Conservation (phyloP, 2,113 vertebrate species). For the Steatornis caripensis region DNA sequence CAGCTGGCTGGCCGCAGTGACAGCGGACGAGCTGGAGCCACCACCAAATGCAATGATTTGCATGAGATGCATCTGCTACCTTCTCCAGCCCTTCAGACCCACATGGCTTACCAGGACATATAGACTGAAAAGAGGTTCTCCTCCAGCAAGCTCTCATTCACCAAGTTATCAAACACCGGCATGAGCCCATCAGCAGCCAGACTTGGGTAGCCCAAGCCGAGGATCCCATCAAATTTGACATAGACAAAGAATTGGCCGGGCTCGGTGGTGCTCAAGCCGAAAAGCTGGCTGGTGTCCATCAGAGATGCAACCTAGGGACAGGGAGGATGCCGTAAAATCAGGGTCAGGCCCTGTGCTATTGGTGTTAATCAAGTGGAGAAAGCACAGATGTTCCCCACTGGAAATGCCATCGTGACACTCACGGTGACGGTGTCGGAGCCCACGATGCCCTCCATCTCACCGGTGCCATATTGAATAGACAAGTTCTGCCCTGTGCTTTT, state of each 20-base stretch:
- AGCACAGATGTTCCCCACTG: background rate
- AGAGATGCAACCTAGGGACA: conserved; percentile 51
- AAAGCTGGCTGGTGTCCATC: conserved; percentile 43
- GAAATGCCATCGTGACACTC: background rate
- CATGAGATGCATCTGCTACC: background rate
- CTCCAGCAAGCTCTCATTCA: conserved; percentile 46
- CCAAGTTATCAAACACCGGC: conserved; percentile 67
- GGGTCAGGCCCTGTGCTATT: background rate
- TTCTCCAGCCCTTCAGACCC: background rate
- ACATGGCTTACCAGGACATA: conserved; percentile 15
- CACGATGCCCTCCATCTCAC: conserved; percentile 61
- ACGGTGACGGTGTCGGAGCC: conserved; percentile 59
- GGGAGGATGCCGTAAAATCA: accelerated
- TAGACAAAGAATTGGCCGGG: conserved; percentile 43
- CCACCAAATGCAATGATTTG: accelerated
- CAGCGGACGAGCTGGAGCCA: background rate
- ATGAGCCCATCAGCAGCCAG: conserved; percentile 21
- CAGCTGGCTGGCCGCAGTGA: background rate
- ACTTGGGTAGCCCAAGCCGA: conserved; percentile 68
- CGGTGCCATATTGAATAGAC: conserved; percentile 52
- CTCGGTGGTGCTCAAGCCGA: conserved; percentile 61
- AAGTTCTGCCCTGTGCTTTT: conserved; percentile 11
- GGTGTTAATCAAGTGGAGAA: background rate
- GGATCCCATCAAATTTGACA: conserved; percentile 66
- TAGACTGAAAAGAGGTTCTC: conserved; percentile 67